Evolutionary conservation across 2,797 vertebrate genomes (phyloP).

Genomic region (Sebastes steindachneri): DNA sequence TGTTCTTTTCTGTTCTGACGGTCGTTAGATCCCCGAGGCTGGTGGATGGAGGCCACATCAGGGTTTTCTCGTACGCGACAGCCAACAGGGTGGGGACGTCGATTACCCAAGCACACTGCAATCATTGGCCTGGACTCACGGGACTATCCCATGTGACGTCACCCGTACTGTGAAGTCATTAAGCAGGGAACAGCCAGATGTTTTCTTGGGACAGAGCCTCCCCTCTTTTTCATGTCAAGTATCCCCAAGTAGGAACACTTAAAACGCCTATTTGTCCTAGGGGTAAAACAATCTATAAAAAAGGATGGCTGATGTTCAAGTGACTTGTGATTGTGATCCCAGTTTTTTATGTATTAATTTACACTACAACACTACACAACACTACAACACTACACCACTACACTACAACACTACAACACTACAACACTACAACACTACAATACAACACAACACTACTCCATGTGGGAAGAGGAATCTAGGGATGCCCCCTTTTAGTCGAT

Average conservation of each 20-base stretch:
- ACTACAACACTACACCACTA: no score
- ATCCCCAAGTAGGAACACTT: constrained; percentile 9
- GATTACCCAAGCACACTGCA: constrained; percentile 51
- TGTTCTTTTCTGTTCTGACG: constrained; percentile 20
- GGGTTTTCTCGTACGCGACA: constrained; percentile 16
- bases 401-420: no score
- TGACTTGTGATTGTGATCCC: not conserved
- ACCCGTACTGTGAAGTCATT: constrained; percentile 53
- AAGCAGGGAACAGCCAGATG: constrained; percentile 55
- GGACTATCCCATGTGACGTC: constrained; percentile 72
- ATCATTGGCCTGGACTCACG: constrained; percentile 42
- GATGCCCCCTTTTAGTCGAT: no score
- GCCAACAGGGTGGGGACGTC: constrained; percentile 64
- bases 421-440: not conserved
- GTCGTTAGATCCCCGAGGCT: constrained; percentile 15
- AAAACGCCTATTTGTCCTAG: not conserved
- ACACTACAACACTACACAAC: not conserved
- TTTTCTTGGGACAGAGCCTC: constrained; percentile 30
- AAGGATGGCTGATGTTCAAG: not conserved
- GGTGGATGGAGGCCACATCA: constrained; percentile 25
- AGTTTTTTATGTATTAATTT: not conserved
- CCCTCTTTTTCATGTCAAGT: constrained; percentile 16
- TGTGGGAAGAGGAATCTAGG: no score
- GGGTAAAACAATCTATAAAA: not conserved
- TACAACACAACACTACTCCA: not conserved